Evolutionary conservation across 2,113 vertebrate genomes (phyloP).

Genomic region (Nothocercus julius): DNA sequence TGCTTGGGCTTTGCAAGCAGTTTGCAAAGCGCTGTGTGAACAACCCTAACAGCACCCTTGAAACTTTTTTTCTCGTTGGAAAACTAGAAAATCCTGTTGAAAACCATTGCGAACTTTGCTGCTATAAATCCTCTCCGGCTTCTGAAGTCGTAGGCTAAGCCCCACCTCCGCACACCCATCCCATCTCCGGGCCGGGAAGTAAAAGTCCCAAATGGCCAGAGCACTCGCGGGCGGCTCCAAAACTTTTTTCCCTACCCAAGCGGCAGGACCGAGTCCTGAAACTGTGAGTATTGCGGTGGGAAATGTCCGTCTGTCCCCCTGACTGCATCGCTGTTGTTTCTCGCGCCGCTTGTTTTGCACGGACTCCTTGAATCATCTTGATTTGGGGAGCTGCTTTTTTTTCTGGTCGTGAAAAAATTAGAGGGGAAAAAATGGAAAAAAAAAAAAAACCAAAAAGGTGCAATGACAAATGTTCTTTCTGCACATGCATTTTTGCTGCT

Average conservation of each 20-base stretch:
- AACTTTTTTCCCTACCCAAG: accelerated
- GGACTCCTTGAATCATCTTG: accelerated
- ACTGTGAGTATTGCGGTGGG: background rate
- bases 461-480: background rate
- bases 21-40: background rate
- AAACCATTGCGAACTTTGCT: background rate
- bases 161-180: constrained; percentile 7
- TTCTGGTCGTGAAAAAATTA: background rate
- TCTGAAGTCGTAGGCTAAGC: background rate
- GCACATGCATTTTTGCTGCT: background rate
- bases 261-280: accelerated
- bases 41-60: background rate
- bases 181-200: background rate
- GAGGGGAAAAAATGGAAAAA: accelerated
- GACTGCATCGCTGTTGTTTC: background rate
- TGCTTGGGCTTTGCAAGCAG: background rate
- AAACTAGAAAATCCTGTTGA: accelerated
- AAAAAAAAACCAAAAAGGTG: background rate
- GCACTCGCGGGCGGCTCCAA: accelerated
- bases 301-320: background rate
- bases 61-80: no score
- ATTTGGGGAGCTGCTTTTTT: background rate
- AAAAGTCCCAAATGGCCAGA: background rate
- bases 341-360: accelerated
- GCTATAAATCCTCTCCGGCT: accelerated